Evolutionary conservation across 2,888 invertebrate genomes (phyloP), one percentile per base, ranked within the genome.

Genomic region (Hypolimnas misippus): DNA sequence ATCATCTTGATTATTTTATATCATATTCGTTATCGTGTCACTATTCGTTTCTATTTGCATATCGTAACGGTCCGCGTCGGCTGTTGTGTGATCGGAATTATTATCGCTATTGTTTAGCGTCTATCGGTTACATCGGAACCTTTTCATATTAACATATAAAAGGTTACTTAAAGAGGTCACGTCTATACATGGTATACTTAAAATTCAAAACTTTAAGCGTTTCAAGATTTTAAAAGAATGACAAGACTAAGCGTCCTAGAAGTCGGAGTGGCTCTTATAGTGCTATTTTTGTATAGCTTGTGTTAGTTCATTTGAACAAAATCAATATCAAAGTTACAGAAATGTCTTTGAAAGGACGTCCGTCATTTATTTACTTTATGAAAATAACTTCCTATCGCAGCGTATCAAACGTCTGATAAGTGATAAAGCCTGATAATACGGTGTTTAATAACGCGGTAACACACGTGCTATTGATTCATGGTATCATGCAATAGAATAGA

Each of bases 1-100:
- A 97, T 97, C 96, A 96, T 97, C 92, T 94, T 95, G 91, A 81
- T 79, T 79, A 73, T 42, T 68, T 76, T 78, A 77, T 74, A 71
- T 70, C 79, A 79, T 79, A 73, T 72, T 87, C 82, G 84, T 84
- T 83, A 79, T 86, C 83, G 87, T 84, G 76, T 85, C 84, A 89
- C 84, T 86, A 82, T 80, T 89, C 85, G 84, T 79, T 73, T 76
- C 68, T 71, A 73, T 76, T 76, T 71, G 75, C 77, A 69, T 70
- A 67, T 73, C 74, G 74, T 71, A 68, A 70, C 73, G 72, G 70
- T 72, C 67, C 65, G 69, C 62, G 66, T 63, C 64, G 62, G 59
- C 68, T 67, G 72, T 50, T 67, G 60, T 66, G 73, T 70, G 73
- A 70, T 72, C 72, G 66, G 73, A 69, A 68, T 73, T 62, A 65